Base-by-base conservation (phyloP, 2,797 vertebrate genomes). In the Coluber constrictor region DNA sequence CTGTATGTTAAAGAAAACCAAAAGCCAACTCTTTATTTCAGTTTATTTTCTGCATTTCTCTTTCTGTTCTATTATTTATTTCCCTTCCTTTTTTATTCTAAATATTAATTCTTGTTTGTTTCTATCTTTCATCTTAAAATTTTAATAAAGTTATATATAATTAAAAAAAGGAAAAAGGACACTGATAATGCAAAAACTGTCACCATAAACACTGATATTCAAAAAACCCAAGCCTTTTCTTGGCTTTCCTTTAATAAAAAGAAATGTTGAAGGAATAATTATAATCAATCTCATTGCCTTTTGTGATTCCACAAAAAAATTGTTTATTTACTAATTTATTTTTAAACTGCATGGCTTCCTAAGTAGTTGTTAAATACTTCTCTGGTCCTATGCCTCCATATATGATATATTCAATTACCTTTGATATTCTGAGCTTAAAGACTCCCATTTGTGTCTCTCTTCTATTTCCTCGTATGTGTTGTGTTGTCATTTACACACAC, bases 181-280 rank as follows among this genome's bases (percentile, higher is more conserved):
- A 37, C n/a, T 18, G 32, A 74, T 37, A 74, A 74, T 74, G 66
- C n/a, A 74, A 37, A 74, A 74, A 37, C 6, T 74, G 66, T 37
- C n/a, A 37, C 16, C 16, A 37, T 37, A 74, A 37, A 37, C 1
- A 74, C 66, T 74, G 66, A 37, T 37, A 74, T 37, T 37, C 8
- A 37, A 74, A 74, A 70, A 74, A 32, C 0, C n/a, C 15, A 74
- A 37, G 32, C 6, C 32, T 74, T 74, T 74, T 3, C n/a, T 70
- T 32, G 13, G 3, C 66, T 70, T 70, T 32, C 66, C n/a, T 0
- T 0, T 1, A 90, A 57, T 90, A 70, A 25, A 47, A 60, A 94
- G 88, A 94, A 3, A 95, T 94, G 91, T 93, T 94, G 95, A 93
- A 92, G n/a, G 16, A 37, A 18, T 90, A 88, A 1, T 91, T 88